phyloP scores from a whole-genome alignment of 2,113 vertebrate genomes.

The Typhlomys cinereus region DNA sequence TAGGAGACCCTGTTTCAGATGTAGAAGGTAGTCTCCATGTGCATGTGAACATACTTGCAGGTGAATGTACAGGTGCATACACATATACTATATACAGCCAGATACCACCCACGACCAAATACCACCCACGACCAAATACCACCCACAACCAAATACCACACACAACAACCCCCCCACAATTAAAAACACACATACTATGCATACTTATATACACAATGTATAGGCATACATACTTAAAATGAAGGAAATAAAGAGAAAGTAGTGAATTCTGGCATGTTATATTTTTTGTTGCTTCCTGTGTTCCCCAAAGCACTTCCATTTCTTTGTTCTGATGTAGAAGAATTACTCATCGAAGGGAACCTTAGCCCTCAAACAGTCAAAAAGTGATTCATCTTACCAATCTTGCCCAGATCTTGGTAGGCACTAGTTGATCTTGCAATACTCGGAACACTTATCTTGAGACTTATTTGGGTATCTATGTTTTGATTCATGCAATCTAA shows the following conservation, averaged over 20 bases:
- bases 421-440: conserved; percentile 12
- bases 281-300: not conserved
- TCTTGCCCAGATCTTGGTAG: too few species aligned
- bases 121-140: too few species aligned
- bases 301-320: not conserved
- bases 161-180: too few species aligned
- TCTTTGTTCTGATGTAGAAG: not conserved
- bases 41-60: too few species aligned
- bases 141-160: too few species aligned
- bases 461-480: not conserved
- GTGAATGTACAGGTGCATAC: not conserved
- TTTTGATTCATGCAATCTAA: not conserved
- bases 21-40: not conserved
- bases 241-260: not conserved
- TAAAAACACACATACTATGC: not conserved
- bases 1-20: not conserved
- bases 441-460: not conserved
- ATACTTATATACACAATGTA: not conserved
- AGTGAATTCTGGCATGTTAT: not conserved
- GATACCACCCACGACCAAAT: too few species aligned
- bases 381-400: not conserved
- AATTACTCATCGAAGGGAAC: not conserved
- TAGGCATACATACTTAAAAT: too few species aligned
- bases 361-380: not conserved
- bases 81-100: too few species aligned